Evolutionary conservation across 2,888 invertebrate species (phyloP), one percentile per base, ranked within the genome.

Genomic region (Drosophila siamana): DNA sequence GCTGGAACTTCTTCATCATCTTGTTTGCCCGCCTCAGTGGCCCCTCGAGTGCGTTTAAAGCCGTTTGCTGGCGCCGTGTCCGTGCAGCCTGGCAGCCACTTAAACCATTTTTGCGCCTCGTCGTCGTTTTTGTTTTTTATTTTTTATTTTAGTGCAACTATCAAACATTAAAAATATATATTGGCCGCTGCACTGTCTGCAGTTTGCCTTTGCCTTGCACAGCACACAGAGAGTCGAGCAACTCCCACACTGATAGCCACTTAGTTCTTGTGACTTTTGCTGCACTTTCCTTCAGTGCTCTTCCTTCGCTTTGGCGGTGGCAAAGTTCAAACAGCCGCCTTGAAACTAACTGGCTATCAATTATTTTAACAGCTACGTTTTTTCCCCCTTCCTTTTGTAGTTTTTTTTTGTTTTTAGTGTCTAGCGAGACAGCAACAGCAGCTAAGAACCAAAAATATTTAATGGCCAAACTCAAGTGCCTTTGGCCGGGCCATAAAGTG

Each of bases 91-190:
- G 77, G 80, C 82, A 83, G 84, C 65, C 87, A 88, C 84, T 85
- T 88, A 70, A 83, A 78, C 64, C 60, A 78, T 80, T 86, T 76
- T 75, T 75, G 73, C 69, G 75, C 70, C 85, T 66, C 67, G 86
- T 78, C 78, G 62, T 80, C n/a, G n/a, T n/a, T n/a, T n/a, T n/a
- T n/a, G n/a, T n/a, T n/a, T n/a, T n/a, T n/a, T n/a, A n/a, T n/a
- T n/a, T 81, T 86, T 76, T 76, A 73, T 88, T 88, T 86, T 82
- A 83, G 80, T 66, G 73, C 67, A 84, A 88, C 88, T 86, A 88
- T 88, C 84, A 84, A 84, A 75, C 88, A 86, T 88, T 84, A 86
- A 88, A 86, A 83, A 84, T 88, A 88, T 88, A 88, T 88, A 84
- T 88, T 88, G 74, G 80, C 6, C 72, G 65, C 63, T 62, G 65